Percentiles rank a stretch among this genome's conserved stretches.
These are phyloP conservation scores for Thamnaconus septentrionalis DNA, from an alignment of 2,113 vertebrate genomes.

Conservation along the genomic window DNA sequence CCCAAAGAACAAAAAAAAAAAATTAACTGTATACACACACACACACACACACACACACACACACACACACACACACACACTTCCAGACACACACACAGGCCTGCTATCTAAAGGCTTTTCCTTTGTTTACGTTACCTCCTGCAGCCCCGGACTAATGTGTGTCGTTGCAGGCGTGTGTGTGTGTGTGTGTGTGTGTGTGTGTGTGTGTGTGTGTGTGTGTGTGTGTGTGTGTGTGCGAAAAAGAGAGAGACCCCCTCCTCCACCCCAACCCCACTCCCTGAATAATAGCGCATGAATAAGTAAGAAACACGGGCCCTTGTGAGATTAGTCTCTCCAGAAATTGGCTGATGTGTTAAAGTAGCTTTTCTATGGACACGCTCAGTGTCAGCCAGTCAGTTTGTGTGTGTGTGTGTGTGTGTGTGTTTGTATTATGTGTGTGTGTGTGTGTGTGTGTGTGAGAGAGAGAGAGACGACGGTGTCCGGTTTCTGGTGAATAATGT, in stretches of 20 bases:
- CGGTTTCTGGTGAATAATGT: conserved; percentile 33
- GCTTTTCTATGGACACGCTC: conserved; percentile 20
- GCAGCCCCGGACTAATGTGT: conserved; percentile 28
- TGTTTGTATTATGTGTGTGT: not conserved
- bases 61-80: conserved; percentile 30
- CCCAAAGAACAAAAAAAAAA: conserved; percentile 34
- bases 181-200: conserved; percentile 5
- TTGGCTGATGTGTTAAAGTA: conserved; percentile 47
- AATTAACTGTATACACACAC: conserved; percentile 23
- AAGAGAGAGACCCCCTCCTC: not conserved
- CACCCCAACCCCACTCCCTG: not conserved
- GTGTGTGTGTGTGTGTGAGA: not conserved
- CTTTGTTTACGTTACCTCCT: conserved; percentile 57
- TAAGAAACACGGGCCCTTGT: conserved; percentile 47
- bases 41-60: conserved; percentile 27
- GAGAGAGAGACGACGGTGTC: conserved; percentile 10
- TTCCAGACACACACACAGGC: conserved; percentile 20
- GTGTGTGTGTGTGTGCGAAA: not conserved
- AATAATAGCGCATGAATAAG: conserved; percentile 33
- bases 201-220: conserved; percentile 6
- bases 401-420: conserved; percentile 6
- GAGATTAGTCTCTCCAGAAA: conserved; percentile 54
- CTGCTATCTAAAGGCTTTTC: conserved; percentile 43
- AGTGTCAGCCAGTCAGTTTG: conserved; percentile 8
- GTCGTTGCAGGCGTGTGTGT: conserved; percentile 10